phyloP scores from a whole-genome alignment of 2,888 invertebrate genomes.

The Catocala nupta region DNA sequence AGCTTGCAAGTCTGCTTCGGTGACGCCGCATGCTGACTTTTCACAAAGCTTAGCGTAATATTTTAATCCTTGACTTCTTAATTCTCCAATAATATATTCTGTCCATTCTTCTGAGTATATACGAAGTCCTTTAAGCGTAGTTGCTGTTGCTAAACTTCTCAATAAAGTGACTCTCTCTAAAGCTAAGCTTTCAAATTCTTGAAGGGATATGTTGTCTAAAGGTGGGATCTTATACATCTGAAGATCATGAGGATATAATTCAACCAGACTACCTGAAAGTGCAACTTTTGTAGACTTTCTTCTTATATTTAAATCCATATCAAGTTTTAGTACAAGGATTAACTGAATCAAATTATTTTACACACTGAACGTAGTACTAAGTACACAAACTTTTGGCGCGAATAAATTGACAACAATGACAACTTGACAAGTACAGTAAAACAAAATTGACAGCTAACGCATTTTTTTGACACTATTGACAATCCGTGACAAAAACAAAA shows the following conservation, averaged over 20 bases:
- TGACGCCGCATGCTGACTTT: constrained; percentile 83
- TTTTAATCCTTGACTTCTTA: constrained; percentile 90
- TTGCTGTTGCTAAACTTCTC: constrained; percentile 92
- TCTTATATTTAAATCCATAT: constrained; percentile 82
- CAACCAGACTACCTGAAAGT: constrained; percentile 78
- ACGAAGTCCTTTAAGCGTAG: constrained; percentile 88
- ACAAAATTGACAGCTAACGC: neutral
- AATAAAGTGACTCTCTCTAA: constrained; percentile 94
- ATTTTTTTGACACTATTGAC: too few relatives aligned
- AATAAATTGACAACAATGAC: constrained; percentile 6
- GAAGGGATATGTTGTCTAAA: constrained; percentile 90
- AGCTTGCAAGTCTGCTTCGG: constrained; percentile 89
- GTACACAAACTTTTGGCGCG: constrained; percentile 17
- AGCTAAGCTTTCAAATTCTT: constrained; percentile 96
- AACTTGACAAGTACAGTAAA: neutral
- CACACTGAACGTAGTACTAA: constrained; percentile 5
- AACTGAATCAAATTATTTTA: constrained; percentile 15
- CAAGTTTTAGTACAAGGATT: constrained; percentile 6
- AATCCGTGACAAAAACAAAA: too few relatives aligned
- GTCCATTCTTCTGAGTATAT: constrained; percentile 90
- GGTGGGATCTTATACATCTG: constrained; percentile 94
- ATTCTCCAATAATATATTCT: constrained; percentile 88
- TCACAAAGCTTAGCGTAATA: constrained; percentile 89
- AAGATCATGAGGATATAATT: constrained; percentile 91
- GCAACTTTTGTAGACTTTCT: constrained; percentile 74